A percentile compares a stretch with the other conserved stretches of the same genome.
Conservation (phyloP, 1,140 invertebrate species). For the Drosophila eugracilis region DNA sequence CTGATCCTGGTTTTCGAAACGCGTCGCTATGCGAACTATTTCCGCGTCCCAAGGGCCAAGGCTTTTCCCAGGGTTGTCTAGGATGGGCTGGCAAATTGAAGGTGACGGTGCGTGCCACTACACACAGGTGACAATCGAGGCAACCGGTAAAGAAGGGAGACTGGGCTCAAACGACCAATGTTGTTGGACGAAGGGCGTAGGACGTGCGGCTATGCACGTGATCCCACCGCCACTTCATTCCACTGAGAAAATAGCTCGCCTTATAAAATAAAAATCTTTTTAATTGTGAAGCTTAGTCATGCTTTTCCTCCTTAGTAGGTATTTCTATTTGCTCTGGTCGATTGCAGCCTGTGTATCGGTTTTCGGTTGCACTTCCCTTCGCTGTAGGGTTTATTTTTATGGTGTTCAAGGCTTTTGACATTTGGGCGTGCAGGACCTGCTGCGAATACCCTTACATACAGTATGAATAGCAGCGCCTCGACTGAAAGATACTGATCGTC, state of each 20-base stretch:
- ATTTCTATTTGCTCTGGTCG: no score
- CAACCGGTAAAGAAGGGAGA: conserved; percentile 5
- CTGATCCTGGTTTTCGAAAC: conserved; percentile 45
- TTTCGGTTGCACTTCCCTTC: conserved; percentile 60
- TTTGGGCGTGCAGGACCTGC: conserved; percentile 58
- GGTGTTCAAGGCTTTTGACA: conserved; percentile 50
- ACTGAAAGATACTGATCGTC: neutral
- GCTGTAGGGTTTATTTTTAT: conserved; percentile 14
- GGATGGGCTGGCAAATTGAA: neutral
- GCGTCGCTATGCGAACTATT: conserved; percentile 75
- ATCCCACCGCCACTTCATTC: conserved; percentile 29
- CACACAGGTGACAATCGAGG: conserved; percentile 69
- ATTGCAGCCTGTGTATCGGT: neutral
- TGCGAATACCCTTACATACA: conserved; percentile 22
- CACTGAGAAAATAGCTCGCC: neutral
- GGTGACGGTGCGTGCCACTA: conserved; percentile 51
- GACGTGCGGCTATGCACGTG: conserved; percentile 68
- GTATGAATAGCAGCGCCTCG: conserved; percentile 12
- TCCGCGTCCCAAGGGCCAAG: conserved; percentile 44
- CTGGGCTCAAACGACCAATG: no score
- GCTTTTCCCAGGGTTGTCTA: conserved; percentile 8
- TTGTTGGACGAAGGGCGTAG: conserved; percentile 5
- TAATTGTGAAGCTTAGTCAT: no score
- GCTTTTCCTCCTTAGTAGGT: no score
- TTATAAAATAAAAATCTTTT: no score